Percentiles rank a stretch among this genome's conserved stretches.
Evolutionary conservation across 2,888 invertebrate genomes (phyloP).

Genomic region (Oscheius myriophilus): DNA sequence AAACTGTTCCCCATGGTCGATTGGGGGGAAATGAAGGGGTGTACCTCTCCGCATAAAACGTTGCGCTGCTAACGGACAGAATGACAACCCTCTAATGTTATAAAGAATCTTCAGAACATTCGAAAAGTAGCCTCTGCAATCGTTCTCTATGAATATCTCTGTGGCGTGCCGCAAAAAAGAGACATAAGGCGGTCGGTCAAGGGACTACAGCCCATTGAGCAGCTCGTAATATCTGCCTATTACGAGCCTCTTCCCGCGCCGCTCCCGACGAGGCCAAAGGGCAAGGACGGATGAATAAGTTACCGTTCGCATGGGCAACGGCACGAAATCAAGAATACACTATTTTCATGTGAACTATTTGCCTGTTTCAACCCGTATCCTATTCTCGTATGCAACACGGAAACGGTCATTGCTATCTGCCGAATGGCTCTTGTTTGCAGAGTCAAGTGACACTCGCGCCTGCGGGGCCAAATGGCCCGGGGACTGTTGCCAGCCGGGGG

Average conservation of each 20-base stretch:
- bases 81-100: too few species aligned
- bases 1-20: too few species aligned
- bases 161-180: background rate
- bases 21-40: too few species aligned
- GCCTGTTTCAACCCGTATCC: too few species aligned
- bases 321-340: too few species aligned
- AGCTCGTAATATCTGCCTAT: constrained; percentile 23
- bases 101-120: too few species aligned
- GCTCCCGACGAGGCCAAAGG: background rate
- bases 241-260: constrained; percentile 2
- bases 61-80: too few species aligned
- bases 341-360: too few species aligned
- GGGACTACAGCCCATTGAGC: constrained; percentile 4
- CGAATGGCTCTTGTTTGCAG: constrained; percentile 28
- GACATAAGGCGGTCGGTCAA: constrained; percentile 18
- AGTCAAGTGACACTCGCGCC: constrained; percentile 29
- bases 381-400: constrained; percentile 10
- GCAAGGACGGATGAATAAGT: constrained; percentile 2
- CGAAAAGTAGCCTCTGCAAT: too few species aligned
- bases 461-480: background rate
- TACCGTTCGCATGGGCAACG: background rate
- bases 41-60: too few species aligned
- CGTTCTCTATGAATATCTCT: too few species aligned
- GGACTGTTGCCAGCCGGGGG: constrained; percentile 13
- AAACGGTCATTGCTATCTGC: constrained; percentile 28